phyloP scores from a whole-genome alignment of 2,797 vertebrate species.

The Sternarchorhynchus goeldii region DNA sequence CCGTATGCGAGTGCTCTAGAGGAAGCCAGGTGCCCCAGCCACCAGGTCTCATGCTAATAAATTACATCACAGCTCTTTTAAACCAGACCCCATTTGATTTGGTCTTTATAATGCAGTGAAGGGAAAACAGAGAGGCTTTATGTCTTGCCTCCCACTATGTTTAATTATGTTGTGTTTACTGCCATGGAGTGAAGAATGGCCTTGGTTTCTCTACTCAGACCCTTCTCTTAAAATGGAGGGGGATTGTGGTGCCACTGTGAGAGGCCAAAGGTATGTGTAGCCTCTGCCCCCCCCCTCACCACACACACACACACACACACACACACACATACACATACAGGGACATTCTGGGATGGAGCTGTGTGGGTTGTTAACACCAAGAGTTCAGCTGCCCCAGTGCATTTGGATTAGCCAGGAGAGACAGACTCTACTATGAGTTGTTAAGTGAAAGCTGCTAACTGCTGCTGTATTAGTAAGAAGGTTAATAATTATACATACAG shows the following conservation, averaged over 20 bases:
- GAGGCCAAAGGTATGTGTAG: not conserved
- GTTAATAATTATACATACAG: no score
- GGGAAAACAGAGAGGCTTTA: not conserved
- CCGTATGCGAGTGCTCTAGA: no score
- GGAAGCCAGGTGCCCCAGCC: no score
- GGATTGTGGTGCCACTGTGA: conserved; percentile 23
- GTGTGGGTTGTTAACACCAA: no score
- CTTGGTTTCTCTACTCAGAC: not conserved
- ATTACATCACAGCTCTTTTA: conserved; percentile 23
- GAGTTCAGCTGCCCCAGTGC: no score
- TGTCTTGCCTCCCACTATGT: not conserved
- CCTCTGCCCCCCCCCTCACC: not conserved
- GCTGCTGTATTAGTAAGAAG: no score
- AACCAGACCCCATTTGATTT: conserved; percentile 21
- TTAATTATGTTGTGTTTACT: conserved; percentile 13
- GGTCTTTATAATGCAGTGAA: conserved; percentile 1
- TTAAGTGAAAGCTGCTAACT: no score
- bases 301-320: no score
- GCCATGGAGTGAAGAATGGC: conserved; percentile 1
- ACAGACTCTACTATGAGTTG: no score
- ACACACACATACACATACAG: no score
- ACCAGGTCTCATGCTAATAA: conserved; percentile 16
- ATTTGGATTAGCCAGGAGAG: no score
- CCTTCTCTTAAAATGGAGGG: not conserved
- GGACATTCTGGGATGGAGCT: no score